Evolutionary conservation across 2,797 vertebrate species (phyloP).

Genomic region (Gymnocypris eckloni): DNA sequence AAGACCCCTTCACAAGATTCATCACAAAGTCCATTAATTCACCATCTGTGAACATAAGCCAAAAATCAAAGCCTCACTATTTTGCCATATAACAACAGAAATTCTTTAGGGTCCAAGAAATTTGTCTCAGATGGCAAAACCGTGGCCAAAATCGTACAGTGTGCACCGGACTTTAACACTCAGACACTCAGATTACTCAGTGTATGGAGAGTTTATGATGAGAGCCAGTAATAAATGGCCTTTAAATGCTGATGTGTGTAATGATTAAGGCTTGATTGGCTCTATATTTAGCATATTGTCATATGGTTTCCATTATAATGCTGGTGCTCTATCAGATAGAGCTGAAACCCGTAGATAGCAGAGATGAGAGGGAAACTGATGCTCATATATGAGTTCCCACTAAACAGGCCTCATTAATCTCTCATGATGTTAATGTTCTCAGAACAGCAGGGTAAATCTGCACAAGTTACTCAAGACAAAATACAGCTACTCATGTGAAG

Average conservation of each 20-base stretch:
- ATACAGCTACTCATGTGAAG: background rate
- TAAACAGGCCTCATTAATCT: constrained; percentile 14
- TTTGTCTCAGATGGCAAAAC: background rate
- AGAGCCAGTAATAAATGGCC: background rate
- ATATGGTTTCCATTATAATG: constrained; percentile 32
- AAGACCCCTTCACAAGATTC: background rate
- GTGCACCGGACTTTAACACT: background rate
- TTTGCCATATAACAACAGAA: background rate
- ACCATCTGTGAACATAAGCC: background rate
- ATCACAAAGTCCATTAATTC: background rate
- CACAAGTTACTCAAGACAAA: background rate
- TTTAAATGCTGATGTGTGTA: background rate
- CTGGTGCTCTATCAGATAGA: constrained; percentile 52
- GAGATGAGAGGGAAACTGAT: constrained; percentile 33
- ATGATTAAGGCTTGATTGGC: constrained; percentile 47
- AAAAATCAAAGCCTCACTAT: background rate
- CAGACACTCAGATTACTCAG: background rate
- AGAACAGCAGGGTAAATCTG: background rate
- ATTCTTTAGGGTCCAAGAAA: background rate
- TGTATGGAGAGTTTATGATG: constrained; percentile 1
- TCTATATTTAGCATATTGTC: constrained; percentile 45
- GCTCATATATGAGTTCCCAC: background rate
- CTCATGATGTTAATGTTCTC: constrained; percentile 10
- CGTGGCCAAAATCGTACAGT: background rate
- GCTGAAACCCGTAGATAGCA: constrained; percentile 30